Evolutionary conservation across 1,140 invertebrate species (phyloP), one percentile per base, ranked within the genome.

Genomic region (Cataglyphis hispanica): DNA sequence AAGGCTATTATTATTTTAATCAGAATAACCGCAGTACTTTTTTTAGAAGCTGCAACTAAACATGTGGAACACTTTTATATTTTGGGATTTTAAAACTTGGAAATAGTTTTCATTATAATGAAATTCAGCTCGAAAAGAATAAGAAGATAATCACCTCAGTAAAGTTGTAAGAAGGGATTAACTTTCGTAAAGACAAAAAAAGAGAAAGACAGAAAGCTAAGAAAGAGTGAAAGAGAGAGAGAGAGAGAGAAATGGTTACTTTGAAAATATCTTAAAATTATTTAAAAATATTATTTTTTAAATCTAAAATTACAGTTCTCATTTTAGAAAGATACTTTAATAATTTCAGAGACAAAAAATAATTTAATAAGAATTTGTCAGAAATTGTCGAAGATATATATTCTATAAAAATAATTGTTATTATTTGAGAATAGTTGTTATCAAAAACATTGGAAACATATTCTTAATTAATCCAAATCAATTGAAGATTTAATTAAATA

Each of bases 31-130:
- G 1, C 40, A 50, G 27, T 37, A 8, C 0, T 25, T 60, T 31
- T 69, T 40, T 60, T 58, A 25, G 8, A 40, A 37, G 2, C 27
- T 72, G 10, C 60, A 74, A 40, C 11, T 74, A 1, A 34, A 8
- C 53, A 37, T 58, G 34, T 74, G 7, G 22, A 70, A 70, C 25
- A 50, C 2, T 37, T 50, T 50, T 50, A 50, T 60, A 74, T 31
- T 34, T 74, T 0, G 25, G 0, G n/a, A 7, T 34, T n/a, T 74
- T 74, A 40, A 58, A 74, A 74, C 34, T 74, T 58, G 37, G 37
- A 60, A 74, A 74, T 74, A 74, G 70, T 74, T 74, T 74, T 60
- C 6, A 56, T 74, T 34, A 60, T 25, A 74, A 74, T 74, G 22
- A 60, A 58, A 74, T 74, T 58, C 27, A 74, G 31, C 22, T 34